Base-by-base conservation (phyloP, 2,797 vertebrate genomes). In the Agapornis canus region DNA sequence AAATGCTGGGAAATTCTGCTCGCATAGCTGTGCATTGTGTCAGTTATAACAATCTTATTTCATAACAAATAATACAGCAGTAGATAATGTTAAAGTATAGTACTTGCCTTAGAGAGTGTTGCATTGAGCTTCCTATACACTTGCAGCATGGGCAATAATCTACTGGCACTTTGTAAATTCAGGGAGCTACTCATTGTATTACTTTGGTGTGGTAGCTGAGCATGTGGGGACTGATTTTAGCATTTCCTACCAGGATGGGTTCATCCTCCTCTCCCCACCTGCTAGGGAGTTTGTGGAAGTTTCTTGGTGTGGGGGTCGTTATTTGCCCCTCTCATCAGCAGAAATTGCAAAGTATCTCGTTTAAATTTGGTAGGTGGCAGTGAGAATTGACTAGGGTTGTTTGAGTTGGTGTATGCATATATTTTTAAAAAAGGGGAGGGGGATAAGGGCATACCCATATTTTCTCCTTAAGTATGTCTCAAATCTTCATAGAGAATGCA, bases 361-460 rank as follows among this genome's bases (percentile, higher is more conserved):
- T 73, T 35, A n/a, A 14, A 48, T 57, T 3, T 23, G 51, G 8
- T 11, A 31, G 35, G 19, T 23, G 13, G 5, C 21, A 40, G 17
- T 13, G 49, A 43, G 75, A 9, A 66, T 63, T 35, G 59, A 18
- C 29, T 21, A 42, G 52, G 39, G 22, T 22, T 60, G 32, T 35
- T 71, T 6, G 3, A 32, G 21, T 20, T 13, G 32, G 12, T 35
- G 5, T 9, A 21, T 10, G 25, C 10, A 15, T 40, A 5, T 27
- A 35, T 39, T 37, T 5, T 22, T 9, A 2, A 40, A 19, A 31
- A 5, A 1, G 0, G 20, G 26, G 7, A 16, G 17, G 3, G 7
- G 20, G 4, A 3, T 15, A 25, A 54, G 27, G 21, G 29, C 21
- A 32, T 6, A 3, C 4, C 25, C 18, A 5, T 43, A 6, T 57